Evolutionary conservation across 2,888 invertebrate species (phyloP).

Genomic region (Oligia latruncula): DNA sequence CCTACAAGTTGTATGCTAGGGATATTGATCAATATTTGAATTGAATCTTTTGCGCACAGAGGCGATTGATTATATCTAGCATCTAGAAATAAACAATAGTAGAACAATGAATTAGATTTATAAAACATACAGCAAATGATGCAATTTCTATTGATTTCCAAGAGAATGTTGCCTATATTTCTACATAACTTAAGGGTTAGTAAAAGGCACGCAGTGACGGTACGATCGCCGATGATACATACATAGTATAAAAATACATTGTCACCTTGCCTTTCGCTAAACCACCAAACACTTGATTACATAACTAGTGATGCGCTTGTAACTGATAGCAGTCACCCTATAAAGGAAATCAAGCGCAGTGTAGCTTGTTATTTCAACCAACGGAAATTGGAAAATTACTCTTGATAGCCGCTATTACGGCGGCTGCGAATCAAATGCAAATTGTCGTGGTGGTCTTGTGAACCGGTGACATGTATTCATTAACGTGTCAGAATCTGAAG

Average conservation of each 20-base stretch:
- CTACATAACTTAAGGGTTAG: too few species aligned
- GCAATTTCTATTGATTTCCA: constrained; percentile 3
- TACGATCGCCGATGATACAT: neutral
- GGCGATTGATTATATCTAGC: neutral
- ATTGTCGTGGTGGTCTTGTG: constrained; percentile 44
- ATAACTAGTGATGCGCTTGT: constrained; percentile 23
- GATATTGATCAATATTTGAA: neutral
- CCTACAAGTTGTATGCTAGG: too few species aligned
- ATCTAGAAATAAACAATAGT: constrained; percentile 6
- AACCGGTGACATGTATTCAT: constrained; percentile 43
- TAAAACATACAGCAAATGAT: neutral
- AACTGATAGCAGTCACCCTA: constrained; percentile 14
- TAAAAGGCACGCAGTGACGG: neutral
- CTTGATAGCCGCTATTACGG: constrained; percentile 37
- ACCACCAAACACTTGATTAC: constrained; percentile 15
- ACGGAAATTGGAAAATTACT: constrained; percentile 54
- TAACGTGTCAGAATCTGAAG: constrained; percentile 42
- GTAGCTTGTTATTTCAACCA: constrained; percentile 39
- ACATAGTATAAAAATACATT: neutral
- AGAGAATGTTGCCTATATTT: neutral
- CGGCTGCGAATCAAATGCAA: constrained; percentile 47
- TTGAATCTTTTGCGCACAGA: neutral
- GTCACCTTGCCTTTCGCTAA: neutral
- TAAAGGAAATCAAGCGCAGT: constrained; percentile 40
- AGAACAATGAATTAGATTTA: constrained; percentile 10